phyloP scores from a whole-genome alignment of 2,797 vertebrate genomes.

The Hydrophis major region DNA sequence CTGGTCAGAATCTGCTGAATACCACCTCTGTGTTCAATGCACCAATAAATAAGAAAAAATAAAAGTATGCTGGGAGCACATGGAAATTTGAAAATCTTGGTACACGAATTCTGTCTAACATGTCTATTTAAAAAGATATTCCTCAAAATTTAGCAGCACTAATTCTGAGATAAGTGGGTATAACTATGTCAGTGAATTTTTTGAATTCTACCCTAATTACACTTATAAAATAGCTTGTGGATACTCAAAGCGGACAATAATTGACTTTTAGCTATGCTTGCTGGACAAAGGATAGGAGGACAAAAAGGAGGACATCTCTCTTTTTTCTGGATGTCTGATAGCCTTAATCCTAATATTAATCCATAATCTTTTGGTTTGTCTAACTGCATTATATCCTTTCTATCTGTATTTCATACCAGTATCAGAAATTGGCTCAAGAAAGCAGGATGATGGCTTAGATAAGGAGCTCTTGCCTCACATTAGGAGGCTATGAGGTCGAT shows the following conservation, averaged over 20 bases:
- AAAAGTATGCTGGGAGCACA: not conserved
- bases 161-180: not conserved
- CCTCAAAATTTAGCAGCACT: not conserved
- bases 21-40: not conserved
- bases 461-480: not conserved
- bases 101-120: not conserved
- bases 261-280: not conserved
- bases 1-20: too few species aligned
- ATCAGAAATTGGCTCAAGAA: not conserved
- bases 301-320: not conserved
- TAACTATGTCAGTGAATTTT: not conserved
- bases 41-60: not conserved
- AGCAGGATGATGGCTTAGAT: not conserved
- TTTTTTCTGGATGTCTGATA: not conserved
- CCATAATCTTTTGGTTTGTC: not conserved
- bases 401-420: not conserved
- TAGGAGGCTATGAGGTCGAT: not conserved
- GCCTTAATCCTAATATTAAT: not conserved
- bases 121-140: not conserved
- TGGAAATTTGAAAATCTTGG: not conserved
- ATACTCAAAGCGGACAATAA: not conserved
- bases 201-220: not conserved
- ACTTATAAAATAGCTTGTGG: not conserved
- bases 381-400: not conserved
- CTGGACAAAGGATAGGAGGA: not conserved